Evolutionary conservation across 2,888 invertebrate species (phyloP), one percentile per base, ranked within the genome.

Genomic region (Drosophila prostipennis): DNA sequence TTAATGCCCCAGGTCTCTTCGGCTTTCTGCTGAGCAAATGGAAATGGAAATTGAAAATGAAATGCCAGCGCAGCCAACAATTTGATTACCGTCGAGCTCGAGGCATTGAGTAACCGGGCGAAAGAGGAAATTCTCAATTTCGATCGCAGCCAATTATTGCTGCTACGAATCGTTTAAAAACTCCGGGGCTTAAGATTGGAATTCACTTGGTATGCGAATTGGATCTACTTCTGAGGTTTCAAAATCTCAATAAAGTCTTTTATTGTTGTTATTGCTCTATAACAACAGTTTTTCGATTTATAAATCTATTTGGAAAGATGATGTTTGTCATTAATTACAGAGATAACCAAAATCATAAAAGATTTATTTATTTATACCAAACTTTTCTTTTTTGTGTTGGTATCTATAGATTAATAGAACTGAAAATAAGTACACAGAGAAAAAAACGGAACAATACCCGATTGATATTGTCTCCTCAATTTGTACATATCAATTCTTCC

Each of bases 1-100:
- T 1, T 29, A 29, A 29, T 3, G 36, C 23, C 42, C 42, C 42
- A 36, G 36, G 32, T 37, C 29, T 45, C 53, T 36, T 43, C 14
- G 23, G 2, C 13, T 48, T 46, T 71, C 76, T 81, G 77, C 82
- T 85, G 68, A 71, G 67, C 69, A 36, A 72, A 57, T 64, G 43
- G 39, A 57, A 70, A 79, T 65, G 57, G 42, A 7, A 45, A 45
- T 29, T 11, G 29, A 32, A 64, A 67, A 36, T 26, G 2, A 10
- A 55, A 51, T 16, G 58, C 34, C 43, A 11, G 34, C 13, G 63
- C n/a, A 29, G 52, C 29, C 37, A 39, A 34, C 64, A 46, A 64
- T 51, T 64, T 64, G n/a, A 52, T 64, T 45, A 43, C 34, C 16
- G 2, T n/a, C 26, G 40, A 10, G 34, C 48, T 63, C 10, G n/a